Base-by-base conservation (phyloP, 2,888 invertebrate genomes). In the Synergus laeviventris region DNA sequence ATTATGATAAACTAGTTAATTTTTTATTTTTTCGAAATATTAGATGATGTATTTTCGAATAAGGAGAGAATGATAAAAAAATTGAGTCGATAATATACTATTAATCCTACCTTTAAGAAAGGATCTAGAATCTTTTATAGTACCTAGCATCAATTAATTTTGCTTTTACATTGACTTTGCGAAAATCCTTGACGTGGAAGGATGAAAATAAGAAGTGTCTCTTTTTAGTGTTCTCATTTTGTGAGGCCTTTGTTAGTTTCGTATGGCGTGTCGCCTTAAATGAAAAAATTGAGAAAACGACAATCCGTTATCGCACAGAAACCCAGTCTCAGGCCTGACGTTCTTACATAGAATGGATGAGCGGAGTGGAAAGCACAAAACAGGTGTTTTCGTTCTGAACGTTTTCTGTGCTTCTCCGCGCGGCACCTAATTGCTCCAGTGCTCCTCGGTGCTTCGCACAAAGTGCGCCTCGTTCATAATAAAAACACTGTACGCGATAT, bases 271-370 rank as follows among this genome's bases (percentile, higher is more conserved):
- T 66, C 16, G 24, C 9, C 21, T 21, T 16, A 18, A 66, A 24
- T 66, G 42, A 66, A 74, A 78, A 78, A 73, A 77, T 74, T 62
- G 59, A 64, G 61, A 62, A 42, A 78, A 76, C 24, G 75, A 70
- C 79, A 56, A 74, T 79, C 78, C 64, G 74, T 81, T 79, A 79
- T 78, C 76, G 18, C 18, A 16, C 18, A 54, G 62, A 36, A 59
- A 36, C 45, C 42, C 38, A 18, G 62, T 79, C 73, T 76, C 74
- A 56, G 64, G 49, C 64, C 56, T 56, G 56, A 61, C 42, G 66
- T 66, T 66, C 66, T 66, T 75, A 14, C 24, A 38, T 70, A 61
- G 74, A 74, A 76, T 78, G 61, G 56, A 74, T 62, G 74, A 74
- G 73, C 16, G 9, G 38, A 61, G 39, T 73, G 54, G 54, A 62